Conservation (phyloP, 2,797 vertebrate species). For the Euphonia xanthogaster region DNA sequence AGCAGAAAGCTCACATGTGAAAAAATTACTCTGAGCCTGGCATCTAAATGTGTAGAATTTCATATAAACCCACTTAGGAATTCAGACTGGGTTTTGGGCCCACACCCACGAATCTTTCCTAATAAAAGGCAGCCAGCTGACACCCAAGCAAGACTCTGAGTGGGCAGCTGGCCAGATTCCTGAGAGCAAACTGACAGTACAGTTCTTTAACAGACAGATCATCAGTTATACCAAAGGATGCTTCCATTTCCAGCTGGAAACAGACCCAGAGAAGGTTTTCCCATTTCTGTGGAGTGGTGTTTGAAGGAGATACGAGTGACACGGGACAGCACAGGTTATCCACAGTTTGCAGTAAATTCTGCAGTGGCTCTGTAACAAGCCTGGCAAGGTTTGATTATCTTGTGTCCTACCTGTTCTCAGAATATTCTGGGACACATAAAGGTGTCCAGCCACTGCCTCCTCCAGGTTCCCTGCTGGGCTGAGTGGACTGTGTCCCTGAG, state of each 20-base stretch:
- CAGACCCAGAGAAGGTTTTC: background rate
- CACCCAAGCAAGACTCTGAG: background rate
- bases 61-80: background rate
- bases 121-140: constrained; percentile 15
- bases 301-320: background rate
- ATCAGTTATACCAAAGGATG: background rate
- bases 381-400: background rate
- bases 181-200: background rate
- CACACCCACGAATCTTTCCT: background rate
- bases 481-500: background rate
- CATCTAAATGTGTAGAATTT: background rate
- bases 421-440: background rate
- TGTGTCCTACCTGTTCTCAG: background rate
- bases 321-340: background rate
- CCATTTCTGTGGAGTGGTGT: background rate
- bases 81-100: background rate
- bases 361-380: background rate
- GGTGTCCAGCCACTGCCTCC: background rate
- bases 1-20: background rate
- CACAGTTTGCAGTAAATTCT: background rate
- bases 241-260: background rate
- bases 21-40: background rate
- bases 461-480: background rate
- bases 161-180: background rate
- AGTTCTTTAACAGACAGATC: background rate